Evolutionary conservation across 2,888 invertebrate species (phyloP).

Genomic region (Caenorhabditis sp.): DNA sequence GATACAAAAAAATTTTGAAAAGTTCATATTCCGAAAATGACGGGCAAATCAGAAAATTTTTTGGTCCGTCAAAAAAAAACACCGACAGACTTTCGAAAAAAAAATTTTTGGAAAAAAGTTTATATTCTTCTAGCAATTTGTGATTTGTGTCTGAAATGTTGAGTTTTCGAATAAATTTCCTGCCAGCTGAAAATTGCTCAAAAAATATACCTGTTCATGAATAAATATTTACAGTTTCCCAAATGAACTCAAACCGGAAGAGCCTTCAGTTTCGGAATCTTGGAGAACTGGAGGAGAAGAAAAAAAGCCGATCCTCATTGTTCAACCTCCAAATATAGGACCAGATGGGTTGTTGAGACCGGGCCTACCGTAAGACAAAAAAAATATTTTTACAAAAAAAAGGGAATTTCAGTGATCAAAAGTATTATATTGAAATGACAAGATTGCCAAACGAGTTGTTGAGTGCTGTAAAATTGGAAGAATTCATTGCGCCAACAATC

Average conservation of each 20-base stretch:
- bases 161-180: too few relatives aligned
- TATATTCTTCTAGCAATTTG: too few relatives aligned
- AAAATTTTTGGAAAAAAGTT: too few relatives aligned
- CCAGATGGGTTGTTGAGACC: neutral
- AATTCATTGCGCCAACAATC: conserved; percentile 50
- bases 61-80: too few relatives aligned
- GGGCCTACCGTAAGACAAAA: neutral
- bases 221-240: neutral
- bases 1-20: too few relatives aligned
- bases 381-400: too few relatives aligned
- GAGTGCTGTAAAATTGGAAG: conserved; percentile 48
- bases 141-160: too few relatives aligned
- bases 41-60: too few relatives aligned
- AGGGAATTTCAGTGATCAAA: conserved; percentile 7
- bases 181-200: too few relatives aligned
- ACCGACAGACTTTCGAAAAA: too few relatives aligned
- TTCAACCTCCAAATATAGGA: neutral
- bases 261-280: neutral
- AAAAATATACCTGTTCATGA: too few relatives aligned
- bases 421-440: conserved; percentile 53
- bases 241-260: neutral
- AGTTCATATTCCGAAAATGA: too few relatives aligned
- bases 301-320: neutral
- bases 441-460: conserved; percentile 55
- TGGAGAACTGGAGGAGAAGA: neutral